A percentile compares a stretch with the other conserved stretches of the same genome.
Conservation (phyloP, 2,113 vertebrate genomes). For the Lontra canadensis region DNA sequence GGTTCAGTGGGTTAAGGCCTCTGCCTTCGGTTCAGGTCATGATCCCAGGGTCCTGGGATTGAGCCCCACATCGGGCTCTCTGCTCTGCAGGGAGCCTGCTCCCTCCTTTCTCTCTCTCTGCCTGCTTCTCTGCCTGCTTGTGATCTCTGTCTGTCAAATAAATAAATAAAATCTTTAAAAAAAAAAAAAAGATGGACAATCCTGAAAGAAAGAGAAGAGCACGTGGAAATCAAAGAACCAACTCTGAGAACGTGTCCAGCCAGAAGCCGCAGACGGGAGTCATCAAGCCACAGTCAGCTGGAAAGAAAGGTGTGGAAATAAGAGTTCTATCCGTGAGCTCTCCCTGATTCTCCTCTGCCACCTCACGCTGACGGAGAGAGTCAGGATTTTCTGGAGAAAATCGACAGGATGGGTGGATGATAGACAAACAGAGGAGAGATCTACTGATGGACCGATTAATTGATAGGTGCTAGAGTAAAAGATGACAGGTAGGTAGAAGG, state of each 20-base stretch:
- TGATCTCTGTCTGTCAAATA: too few relatives aligned
- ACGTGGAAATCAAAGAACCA: not conserved
- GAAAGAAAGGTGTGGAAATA: not conserved
- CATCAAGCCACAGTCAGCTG: fast-evolving
- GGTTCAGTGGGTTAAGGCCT: too few relatives aligned
- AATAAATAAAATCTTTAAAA: too few relatives aligned
- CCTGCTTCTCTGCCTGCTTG: too few relatives aligned
- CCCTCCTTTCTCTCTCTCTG: too few relatives aligned
- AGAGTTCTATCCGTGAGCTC: not conserved
- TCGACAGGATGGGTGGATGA: not conserved
- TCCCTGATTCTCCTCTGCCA: fast-evolving
- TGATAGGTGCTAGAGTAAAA: not conserved
- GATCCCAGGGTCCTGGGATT: too few relatives aligned
- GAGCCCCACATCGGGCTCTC: too few relatives aligned
- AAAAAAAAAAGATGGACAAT: not conserved
- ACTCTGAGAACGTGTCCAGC: not conserved
- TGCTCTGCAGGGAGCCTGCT: too few relatives aligned
- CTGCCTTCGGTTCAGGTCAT: too few relatives aligned
- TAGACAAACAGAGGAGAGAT: not conserved
- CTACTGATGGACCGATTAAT: too few relatives aligned
- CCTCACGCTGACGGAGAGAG: not conserved
- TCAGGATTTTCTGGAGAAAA: not conserved
- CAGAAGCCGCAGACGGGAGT: not conserved
- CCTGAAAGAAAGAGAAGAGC: not conserved
- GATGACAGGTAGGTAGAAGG: too few relatives aligned